Conservation (phyloP, 2,888 invertebrate genomes). For the Drosophila subsilvestris region DNA sequence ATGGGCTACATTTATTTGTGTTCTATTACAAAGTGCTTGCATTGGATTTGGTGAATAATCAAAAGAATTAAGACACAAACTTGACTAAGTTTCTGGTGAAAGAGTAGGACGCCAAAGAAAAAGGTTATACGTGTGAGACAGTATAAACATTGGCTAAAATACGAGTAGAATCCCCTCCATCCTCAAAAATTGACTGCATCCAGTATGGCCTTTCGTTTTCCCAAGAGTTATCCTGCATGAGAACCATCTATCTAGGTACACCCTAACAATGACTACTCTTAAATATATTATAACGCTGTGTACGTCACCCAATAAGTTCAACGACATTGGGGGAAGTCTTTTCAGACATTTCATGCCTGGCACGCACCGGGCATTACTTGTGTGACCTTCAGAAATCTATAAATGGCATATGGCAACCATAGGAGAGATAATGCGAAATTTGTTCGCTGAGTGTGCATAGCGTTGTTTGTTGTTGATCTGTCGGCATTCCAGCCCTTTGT, state of each 20-base stretch:
- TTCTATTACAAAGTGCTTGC: not conserved
- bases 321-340: slow-evolving; percentile 47
- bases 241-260: not conserved
- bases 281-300: slow-evolving; percentile 6
- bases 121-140: too few species aligned
- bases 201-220: not conserved
- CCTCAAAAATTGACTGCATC: too few species aligned
- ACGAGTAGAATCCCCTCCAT: too few species aligned
- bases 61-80: slow-evolving; percentile 40
- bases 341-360: slow-evolving; percentile 54
- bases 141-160: not conserved
- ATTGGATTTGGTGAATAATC: not conserved
- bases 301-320: slow-evolving; percentile 61
- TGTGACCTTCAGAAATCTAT: slow-evolving; percentile 68
- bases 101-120: too few species aligned
- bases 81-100: not conserved
- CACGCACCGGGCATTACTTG: slow-evolving; percentile 58
- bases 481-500: slow-evolving; percentile 34
- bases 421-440: slow-evolving; percentile 43
- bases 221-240: not conserved
- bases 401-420: slow-evolving; percentile 37
- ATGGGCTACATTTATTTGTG: not conserved
- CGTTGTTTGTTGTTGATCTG: slow-evolving; percentile 5
- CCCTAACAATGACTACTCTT: not conserved
- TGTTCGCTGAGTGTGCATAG: slow-evolving; percentile 5